Percentiles rank a stretch among this genome's conserved stretches.
phyloP scores from a whole-genome alignment of 2,888 invertebrate genomes.

The Noctua janthe region DNA sequence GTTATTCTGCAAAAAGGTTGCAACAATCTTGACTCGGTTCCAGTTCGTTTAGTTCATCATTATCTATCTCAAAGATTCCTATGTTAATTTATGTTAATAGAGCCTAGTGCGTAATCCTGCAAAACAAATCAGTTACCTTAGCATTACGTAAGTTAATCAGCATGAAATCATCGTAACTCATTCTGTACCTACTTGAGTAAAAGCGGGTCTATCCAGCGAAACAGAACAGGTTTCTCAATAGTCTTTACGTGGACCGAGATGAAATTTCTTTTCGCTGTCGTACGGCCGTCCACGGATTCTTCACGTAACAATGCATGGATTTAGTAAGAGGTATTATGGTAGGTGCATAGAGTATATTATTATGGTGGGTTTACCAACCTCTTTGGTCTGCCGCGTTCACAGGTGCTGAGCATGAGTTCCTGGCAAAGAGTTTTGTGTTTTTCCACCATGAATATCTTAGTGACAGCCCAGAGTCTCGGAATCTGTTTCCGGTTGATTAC shows the following conservation, averaged over 20 bases:
- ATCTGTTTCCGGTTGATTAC: not conserved
- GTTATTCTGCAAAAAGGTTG: not conserved
- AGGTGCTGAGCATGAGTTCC: not conserved
- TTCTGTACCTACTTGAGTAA: slow-evolving; percentile 29
- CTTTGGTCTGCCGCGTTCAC: not conserved
- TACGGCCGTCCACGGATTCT: not conserved
- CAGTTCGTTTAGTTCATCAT: slow-evolving; percentile 13
- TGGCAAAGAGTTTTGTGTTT: not conserved
- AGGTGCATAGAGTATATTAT: not conserved
- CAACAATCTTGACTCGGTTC: not conserved
- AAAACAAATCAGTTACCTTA: slow-evolving; percentile 49
- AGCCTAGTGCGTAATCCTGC: slow-evolving; percentile 33
- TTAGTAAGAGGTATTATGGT: slow-evolving; percentile 2
- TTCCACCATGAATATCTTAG: not conserved
- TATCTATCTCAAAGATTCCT: slow-evolving; percentile 17
- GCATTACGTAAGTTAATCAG: slow-evolving; percentile 52
- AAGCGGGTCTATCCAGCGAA: slow-evolving; percentile 48
- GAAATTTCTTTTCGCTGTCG: slow-evolving; percentile 49
- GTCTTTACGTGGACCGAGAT: slow-evolving; percentile 17
- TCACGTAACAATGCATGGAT: slow-evolving; percentile 38
- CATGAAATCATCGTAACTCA: slow-evolving; percentile 48
- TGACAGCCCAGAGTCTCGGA: not conserved
- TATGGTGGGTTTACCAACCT: not conserved
- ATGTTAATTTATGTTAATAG: slow-evolving; percentile 30
- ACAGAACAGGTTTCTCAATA: slow-evolving; percentile 57